A percentile compares a stretch with the other conserved stretches of the same genome.
These are phyloP conservation scores for Solenopsis invicta DNA, from an alignment of 1,140 invertebrate species.

Conservation along the genomic window DNA sequence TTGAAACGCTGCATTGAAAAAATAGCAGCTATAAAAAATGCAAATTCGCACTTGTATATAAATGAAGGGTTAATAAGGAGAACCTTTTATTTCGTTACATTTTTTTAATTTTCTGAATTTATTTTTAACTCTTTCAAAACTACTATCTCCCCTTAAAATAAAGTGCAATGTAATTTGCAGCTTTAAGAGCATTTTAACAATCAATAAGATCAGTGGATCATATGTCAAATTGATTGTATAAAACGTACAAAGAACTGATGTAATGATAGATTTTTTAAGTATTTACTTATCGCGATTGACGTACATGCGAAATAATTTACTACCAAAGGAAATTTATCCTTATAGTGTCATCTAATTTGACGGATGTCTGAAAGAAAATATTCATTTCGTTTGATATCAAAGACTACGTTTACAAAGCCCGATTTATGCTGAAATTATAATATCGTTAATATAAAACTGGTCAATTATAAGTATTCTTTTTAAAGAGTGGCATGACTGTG, in stretches of 20 bases:
- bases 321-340: slow-evolving; percentile 26
- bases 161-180: slow-evolving; percentile 34
- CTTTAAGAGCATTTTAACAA: slow-evolving; percentile 54
- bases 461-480: too few relatives aligned
- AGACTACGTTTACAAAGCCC: neutral
- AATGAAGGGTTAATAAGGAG: too few relatives aligned
- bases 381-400: slow-evolving; percentile 32
- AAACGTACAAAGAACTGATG: slow-evolving; percentile 61
- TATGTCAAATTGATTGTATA: slow-evolving; percentile 42
- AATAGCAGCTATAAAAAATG: too few relatives aligned
- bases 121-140: too few relatives aligned
- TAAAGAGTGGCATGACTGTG: too few relatives aligned
- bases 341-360: slow-evolving; percentile 25
- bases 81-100: too few relatives aligned
- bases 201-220: slow-evolving; percentile 6
- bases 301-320: slow-evolving; percentile 27
- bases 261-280: slow-evolving; percentile 62
- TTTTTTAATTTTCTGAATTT: too few relatives aligned
- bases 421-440: too few relatives aligned
- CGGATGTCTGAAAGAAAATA: slow-evolving; percentile 2
- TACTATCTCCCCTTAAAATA: neutral
- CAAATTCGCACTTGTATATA: too few relatives aligned
- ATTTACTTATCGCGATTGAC: slow-evolving; percentile 53
- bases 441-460: too few relatives aligned
- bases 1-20: too few relatives aligned